These are phyloP conservation scores for Indri indri DNA, from an alignment of 2,113 vertebrate species.

Conservation along the genomic window DNA sequence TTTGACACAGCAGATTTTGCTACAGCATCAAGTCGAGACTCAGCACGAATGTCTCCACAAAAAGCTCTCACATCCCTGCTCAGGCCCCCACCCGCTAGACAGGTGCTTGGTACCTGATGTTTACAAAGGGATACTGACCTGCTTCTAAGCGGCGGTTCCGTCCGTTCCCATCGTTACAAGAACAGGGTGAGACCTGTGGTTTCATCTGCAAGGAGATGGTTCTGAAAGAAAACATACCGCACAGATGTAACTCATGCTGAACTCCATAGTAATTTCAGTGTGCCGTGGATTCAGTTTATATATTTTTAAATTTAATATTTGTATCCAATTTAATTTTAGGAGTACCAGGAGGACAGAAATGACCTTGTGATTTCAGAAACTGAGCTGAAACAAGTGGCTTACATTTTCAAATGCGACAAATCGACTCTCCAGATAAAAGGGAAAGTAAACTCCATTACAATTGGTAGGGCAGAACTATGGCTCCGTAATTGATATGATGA, in stretches of 20 bases:
- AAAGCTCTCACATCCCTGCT: background rate
- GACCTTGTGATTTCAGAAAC: conserved; percentile 94
- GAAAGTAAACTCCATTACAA: conserved; percentile 97
- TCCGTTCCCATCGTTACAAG: background rate
- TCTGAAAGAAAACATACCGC: background rate
- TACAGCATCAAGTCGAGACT: background rate
- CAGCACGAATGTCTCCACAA: background rate
- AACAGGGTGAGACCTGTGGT: background rate
- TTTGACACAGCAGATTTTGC: background rate
- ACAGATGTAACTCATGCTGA: background rate
- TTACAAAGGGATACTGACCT: background rate
- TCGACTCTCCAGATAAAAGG: conserved; percentile 95
- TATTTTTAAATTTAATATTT: background rate
- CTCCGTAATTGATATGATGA: background rate
- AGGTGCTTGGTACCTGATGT: background rate
- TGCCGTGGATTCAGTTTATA: too few relatives aligned
- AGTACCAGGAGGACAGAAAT: conserved; percentile 93
- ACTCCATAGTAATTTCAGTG: background rate
- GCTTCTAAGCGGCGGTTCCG: background rate
- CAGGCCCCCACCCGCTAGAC: background rate
- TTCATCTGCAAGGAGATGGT: background rate
- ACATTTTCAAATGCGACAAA: conserved; percentile 93
- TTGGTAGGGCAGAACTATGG: conserved; percentile 86
- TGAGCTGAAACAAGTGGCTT: conserved; percentile 96
- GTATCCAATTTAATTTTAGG: conserved; percentile 84